phyloP scores from a whole-genome alignment of 1,140 invertebrate species.

The Nephila pilipes region DNA sequence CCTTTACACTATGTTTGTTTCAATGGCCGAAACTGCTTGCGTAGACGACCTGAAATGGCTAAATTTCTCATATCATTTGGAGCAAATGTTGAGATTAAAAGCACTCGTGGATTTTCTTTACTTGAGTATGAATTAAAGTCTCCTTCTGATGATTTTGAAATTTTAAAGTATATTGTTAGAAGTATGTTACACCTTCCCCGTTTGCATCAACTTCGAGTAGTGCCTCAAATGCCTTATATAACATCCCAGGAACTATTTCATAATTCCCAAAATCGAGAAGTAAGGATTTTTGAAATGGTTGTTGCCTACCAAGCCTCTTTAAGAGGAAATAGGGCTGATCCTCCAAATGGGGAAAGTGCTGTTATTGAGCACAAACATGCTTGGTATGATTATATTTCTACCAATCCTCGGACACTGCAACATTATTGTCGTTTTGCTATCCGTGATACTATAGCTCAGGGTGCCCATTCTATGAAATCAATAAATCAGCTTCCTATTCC shows the following conservation, averaged over 20 bases:
- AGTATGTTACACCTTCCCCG: slow-evolving; percentile 78
- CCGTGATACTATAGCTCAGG: slow-evolving; percentile 77
- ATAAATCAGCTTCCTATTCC: slow-evolving; percentile 79
- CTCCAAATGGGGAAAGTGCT: not conserved
- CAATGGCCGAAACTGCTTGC: slow-evolving; percentile 78
- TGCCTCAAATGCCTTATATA: not conserved
- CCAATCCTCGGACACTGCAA: slow-evolving; percentile 79
- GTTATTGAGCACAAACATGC: slow-evolving; percentile 61
- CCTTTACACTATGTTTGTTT: slow-evolving; percentile 81
- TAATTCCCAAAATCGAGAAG: not conserved
- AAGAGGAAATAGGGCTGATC: slow-evolving; percentile 44
- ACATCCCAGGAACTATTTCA: not conserved
- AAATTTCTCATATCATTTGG: slow-evolving; percentile 80
- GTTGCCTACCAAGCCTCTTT: slow-evolving; percentile 51
- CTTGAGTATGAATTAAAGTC: slow-evolving; percentile 79
- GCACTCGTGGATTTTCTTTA: slow-evolving; percentile 78
- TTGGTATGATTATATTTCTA: slow-evolving; percentile 79
- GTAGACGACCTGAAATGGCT: slow-evolving; percentile 79
- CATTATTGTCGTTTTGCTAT: slow-evolving; percentile 80
- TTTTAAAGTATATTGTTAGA: slow-evolving; percentile 80
- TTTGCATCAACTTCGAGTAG: slow-evolving; percentile 77
- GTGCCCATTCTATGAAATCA: slow-evolving; percentile 78
- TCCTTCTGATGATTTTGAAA: slow-evolving; percentile 77
- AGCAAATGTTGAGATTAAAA: slow-evolving; percentile 79
- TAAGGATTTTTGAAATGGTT: slow-evolving; percentile 62